Percentiles rank a stretch among this genome's conserved stretches.
Evolutionary conservation across 2,113 vertebrate species (phyloP).

Genomic region (Grammomys dolichurus): DNA sequence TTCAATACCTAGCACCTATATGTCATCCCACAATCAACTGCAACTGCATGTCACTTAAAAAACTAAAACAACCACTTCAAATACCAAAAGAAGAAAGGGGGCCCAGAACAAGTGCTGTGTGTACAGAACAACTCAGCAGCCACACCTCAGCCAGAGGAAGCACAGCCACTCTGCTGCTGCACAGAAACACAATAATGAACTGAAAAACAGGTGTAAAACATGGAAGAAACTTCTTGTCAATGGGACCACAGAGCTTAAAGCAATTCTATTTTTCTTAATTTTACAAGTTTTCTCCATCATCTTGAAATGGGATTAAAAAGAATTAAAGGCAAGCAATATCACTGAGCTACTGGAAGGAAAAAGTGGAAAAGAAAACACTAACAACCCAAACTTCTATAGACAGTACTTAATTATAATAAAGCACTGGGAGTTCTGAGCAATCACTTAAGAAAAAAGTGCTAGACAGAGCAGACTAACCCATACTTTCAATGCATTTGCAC

Average conservation of each 20-base stretch:
- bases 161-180: neutral
- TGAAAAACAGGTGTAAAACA: conserved; percentile 13
- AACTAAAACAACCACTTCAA: conserved; percentile 3
- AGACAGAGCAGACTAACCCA: neutral
- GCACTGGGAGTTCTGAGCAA: neutral
- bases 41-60: neutral
- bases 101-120: neutral
- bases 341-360: neutral
- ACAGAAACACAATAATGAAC: neutral
- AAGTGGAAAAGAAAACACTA: neutral
- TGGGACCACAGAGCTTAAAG: conserved; percentile 10
- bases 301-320: conserved; percentile 27
- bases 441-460: neutral
- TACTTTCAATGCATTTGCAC: neutral
- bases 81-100: neutral
- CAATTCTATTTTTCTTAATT: conserved; percentile 33
- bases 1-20: neutral
- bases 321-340: neutral
- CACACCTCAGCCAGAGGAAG: neutral
- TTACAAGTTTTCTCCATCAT: conserved; percentile 45
- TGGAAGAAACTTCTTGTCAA: neutral
- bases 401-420: conserved; percentile 32
- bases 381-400: conserved; percentile 13
- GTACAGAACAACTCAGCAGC: conserved; percentile 7
- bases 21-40: neutral